Evolutionary conservation across 2,888 invertebrate genomes (phyloP).

Genomic region (Limnephilus auricula): DNA sequence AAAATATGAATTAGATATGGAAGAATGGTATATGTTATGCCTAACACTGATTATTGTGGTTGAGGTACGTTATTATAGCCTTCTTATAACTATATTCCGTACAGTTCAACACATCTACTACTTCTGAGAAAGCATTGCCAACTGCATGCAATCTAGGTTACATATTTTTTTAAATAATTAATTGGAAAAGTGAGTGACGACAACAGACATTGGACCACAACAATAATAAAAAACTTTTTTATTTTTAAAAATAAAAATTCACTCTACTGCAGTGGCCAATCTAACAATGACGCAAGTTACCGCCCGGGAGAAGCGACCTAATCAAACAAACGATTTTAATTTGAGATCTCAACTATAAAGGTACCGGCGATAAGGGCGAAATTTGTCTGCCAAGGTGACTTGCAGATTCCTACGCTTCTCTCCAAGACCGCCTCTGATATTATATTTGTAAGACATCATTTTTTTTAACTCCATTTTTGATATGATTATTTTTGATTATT

Average conservation of each 20-base stretch:
- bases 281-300: conserved; percentile 28
- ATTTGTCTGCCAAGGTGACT: conserved; percentile 65
- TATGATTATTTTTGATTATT: background rate
- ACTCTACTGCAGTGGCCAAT: background rate
- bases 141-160: too few relatives aligned
- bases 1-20: too few relatives aligned
- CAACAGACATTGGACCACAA: too few relatives aligned
- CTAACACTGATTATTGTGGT: too few relatives aligned
- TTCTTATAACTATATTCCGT: too few relatives aligned
- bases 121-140: too few relatives aligned
- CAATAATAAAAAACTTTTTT: too few relatives aligned
- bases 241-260: background rate
- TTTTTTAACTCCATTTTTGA: background rate
- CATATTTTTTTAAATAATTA: too few relatives aligned
- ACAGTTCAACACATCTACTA: too few relatives aligned
- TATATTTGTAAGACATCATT: background rate
- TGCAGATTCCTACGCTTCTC: conserved; percentile 55
- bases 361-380: conserved; percentile 64
- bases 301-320: conserved; percentile 62
- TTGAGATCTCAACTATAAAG: conserved; percentile 64
- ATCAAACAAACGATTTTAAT: conserved; percentile 67
- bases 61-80: too few relatives aligned
- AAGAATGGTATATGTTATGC: too few relatives aligned
- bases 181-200: too few relatives aligned
- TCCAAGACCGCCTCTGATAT: background rate